Base-by-base conservation (phyloP, 2,113 vertebrate genomes). In the Saccopteryx leptura region DNA sequence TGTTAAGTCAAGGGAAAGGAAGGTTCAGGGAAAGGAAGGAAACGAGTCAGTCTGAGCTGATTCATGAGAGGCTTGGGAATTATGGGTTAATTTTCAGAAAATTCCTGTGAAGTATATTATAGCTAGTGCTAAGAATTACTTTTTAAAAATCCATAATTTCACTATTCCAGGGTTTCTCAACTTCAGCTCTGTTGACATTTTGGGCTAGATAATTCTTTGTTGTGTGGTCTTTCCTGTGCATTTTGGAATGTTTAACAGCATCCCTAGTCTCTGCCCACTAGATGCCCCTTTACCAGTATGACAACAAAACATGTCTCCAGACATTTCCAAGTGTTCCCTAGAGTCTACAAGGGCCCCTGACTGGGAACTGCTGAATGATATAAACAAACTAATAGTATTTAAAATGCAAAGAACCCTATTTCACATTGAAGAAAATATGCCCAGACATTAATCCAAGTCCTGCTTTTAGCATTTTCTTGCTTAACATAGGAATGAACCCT, bases 391-490 rank as follows among this genome's bases (percentile, higher is more conserved):
- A 68, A 76, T 46, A 91, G 2, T 84, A 63, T 71, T 90, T 83
- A 87, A 83, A 93, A 80, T 71, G 11, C 13, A 95, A 54, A 23
- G 8, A 71, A 54, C 52, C 2, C 1, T 78, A 39, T 78, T 82
- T 91, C 68, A 71, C 66, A 58, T 85, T 79, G 26, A 93, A 71
- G 61, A 84, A 85, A 90, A 63, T 39, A 65, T 26, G 56, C 13
- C 31, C 28, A 83, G 13, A 63, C 56, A 63, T 15, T 91, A 96
- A 88, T 91, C 72, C n/a, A 90, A 94, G 79, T 39, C 58, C 24
- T 58, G 13, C 68, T 85, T 91, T 89, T 39, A 66, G 54, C 61
- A 71, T 50, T 94, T 83, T 75, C n/a, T 26, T 82, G 28, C 28
- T 58, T 86, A 90, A 60, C 52, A 52, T 7, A 54, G 74, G 63